phyloP scores from a whole-genome alignment of 2,797 vertebrate species.

The Takifugu ocellatus region DNA sequence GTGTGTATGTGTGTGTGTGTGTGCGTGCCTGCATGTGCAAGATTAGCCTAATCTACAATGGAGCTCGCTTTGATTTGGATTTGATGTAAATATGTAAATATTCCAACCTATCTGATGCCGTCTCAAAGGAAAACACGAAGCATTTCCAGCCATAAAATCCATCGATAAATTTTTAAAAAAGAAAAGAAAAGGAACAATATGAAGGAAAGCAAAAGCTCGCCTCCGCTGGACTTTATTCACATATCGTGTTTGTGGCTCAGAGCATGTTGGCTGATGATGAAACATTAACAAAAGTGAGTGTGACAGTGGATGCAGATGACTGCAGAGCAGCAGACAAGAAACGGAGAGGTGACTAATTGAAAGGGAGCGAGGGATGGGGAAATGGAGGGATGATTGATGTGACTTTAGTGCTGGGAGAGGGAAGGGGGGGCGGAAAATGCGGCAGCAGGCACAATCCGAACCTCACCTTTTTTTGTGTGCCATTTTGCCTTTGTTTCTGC shows the following conservation, averaged over 20 bases:
- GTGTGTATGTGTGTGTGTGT: conserved; percentile 18
- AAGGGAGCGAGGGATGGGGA: conserved; percentile 51
- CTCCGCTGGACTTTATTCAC: no score
- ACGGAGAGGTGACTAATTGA: conserved; percentile 49
- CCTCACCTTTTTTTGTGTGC: conserved; percentile 48
- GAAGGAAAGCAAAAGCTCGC: no score
- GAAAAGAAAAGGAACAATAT: no score
- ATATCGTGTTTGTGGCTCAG: no score
- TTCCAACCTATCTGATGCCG: not conserved
- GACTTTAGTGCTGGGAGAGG: conserved; percentile 50
- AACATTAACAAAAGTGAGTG: conserved; percentile 19
- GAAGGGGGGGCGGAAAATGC: conserved; percentile 33
- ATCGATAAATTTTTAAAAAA: no score
- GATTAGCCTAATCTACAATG: conserved; percentile 54
- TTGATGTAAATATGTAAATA: not conserved
- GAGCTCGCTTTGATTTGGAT: conserved; percentile 16
- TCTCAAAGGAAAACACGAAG: no score
- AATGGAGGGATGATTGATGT: conserved; percentile 69
- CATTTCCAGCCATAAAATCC: no score
- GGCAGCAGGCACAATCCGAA: conserved; percentile 49
- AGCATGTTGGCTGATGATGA: conserved; percentile 8
- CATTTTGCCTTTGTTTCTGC: conserved; percentile 63
- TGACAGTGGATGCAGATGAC: conserved; percentile 28
- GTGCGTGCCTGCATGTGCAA: conserved; percentile 16
- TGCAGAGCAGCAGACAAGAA: conserved; percentile 36